A percentile compares a stretch with the other conserved stretches of the same genome.
Evolutionary conservation across 2,113 vertebrate species (phyloP).

Genomic region (Stictonetta naevosa): DNA sequence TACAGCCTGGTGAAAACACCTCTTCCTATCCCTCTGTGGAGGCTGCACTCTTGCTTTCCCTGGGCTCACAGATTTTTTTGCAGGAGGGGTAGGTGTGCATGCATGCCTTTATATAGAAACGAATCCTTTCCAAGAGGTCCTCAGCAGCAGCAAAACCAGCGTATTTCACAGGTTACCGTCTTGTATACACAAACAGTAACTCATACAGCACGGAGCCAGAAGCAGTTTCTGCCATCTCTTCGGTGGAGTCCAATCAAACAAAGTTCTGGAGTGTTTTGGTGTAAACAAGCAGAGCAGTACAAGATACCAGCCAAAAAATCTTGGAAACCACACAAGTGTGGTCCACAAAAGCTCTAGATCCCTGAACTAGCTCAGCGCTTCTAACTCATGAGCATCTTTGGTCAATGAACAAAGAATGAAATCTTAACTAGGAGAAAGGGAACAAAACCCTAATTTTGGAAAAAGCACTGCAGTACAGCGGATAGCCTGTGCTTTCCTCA

Average conservation of each 20-base stretch:
- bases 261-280: background rate
- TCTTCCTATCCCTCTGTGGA: background rate
- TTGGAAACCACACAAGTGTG: background rate
- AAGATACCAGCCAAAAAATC: background rate
- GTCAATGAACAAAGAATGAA: background rate
- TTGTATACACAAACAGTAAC: background rate
- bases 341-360: background rate
- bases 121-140: background rate
- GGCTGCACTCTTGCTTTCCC: background rate
- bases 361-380: background rate
- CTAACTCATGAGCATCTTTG: background rate
- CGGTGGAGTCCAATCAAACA: background rate
- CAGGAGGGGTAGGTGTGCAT: fast-evolving
- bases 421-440: background rate
- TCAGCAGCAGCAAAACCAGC: background rate
- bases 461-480: background rate
- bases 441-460: background rate
- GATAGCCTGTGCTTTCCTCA: background rate
- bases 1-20: background rate
- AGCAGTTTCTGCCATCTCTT: background rate
- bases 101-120: background rate
- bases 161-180: background rate
- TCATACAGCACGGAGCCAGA: background rate
- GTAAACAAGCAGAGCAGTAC: background rate
- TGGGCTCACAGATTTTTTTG: background rate